A percentile compares a stretch with the other conserved stretches of the same genome.
These are phyloP conservation scores for Pyrrhura leucotis DNA, from an alignment of 2,797 vertebrate genomes.

Conservation along the genomic window DNA sequence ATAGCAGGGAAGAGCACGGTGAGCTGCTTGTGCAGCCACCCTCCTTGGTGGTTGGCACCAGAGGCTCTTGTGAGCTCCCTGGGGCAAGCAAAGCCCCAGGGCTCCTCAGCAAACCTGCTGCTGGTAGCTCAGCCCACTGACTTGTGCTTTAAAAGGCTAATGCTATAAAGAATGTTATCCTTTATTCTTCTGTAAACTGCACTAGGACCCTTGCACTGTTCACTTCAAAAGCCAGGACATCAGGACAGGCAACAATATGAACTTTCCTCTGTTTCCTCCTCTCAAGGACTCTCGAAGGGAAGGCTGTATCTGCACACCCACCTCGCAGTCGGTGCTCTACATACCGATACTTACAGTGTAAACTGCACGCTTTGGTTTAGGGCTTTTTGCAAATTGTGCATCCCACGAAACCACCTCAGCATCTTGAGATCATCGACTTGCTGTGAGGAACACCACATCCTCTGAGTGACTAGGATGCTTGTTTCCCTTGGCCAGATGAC, in stretches of 20 bases:
- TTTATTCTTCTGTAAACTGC: neutral
- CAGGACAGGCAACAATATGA: neutral
- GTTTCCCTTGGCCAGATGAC: slow-evolving; percentile 34
- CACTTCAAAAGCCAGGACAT: neutral
- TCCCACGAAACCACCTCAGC: neutral
- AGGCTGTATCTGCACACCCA: neutral
- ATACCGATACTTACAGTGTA: neutral
- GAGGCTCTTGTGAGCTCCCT: rapidly evolving
- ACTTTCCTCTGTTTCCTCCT: neutral
- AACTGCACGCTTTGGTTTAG: neutral
- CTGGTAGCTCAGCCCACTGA: neutral
- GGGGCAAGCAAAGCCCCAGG: neutral
- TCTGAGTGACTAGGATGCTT: neutral
- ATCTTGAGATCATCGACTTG: neutral
- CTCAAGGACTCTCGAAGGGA: neutral
- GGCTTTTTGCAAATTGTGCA: neutral
- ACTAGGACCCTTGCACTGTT: neutral
- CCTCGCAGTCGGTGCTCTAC: neutral
- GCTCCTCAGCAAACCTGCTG: neutral
- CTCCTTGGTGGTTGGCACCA: neutral
- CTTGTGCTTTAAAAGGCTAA: neutral
- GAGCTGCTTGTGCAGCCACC: neutral
- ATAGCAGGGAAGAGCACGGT: rapidly evolving
- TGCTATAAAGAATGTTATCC: neutral
- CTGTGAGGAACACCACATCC: neutral